A percentile compares a stretch with the other conserved stretches of the same genome.
Conservation (phyloP, 1,140 invertebrate species). For the Hycleus phaleratus region DNA sequence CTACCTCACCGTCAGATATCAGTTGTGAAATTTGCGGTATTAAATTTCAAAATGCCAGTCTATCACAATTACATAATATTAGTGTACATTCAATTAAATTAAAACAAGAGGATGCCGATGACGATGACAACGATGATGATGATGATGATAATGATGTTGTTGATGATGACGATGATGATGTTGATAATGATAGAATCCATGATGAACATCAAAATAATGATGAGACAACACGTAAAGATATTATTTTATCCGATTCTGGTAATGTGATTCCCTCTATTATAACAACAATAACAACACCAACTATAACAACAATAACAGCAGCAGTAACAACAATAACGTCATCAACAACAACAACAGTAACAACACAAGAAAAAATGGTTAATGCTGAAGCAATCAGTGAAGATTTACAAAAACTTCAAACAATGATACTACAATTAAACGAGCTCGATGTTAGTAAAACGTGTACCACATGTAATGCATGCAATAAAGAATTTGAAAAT, state of each 20-base stretch:
- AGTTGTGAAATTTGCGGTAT: conserved; percentile 40
- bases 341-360: conserved; percentile 16
- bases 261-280: too few species aligned
- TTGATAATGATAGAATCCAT: too few species aligned
- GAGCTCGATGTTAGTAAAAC: conserved; percentile 57
- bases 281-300: background rate
- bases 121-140: background rate
- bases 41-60: conserved; percentile 40
- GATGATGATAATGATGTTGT: too few species aligned
- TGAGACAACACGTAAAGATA: too few species aligned
- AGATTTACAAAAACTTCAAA: conserved; percentile 80
- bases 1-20: conserved; percentile 39
- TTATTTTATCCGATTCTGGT: too few species aligned
- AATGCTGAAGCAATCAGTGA: conserved; percentile 56
- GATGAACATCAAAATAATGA: too few species aligned
- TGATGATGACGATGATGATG: too few species aligned
- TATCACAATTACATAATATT: conserved; percentile 43
- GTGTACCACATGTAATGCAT: conserved; percentile 49
- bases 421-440: conserved; percentile 86
- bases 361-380: conserved; percentile 37
- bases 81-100: conserved; percentile 36
- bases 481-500: conserved; percentile 55
- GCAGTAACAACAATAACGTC: background rate
- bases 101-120: conserved; percentile 18
- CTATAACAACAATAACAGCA: too few species aligned